A percentile compares a stretch with the other conserved stretches of the same genome.
Conservation (phyloP, 37 sponge, comb jelly and placozoan genomes). For the Aplysina aerophoba region DNA sequence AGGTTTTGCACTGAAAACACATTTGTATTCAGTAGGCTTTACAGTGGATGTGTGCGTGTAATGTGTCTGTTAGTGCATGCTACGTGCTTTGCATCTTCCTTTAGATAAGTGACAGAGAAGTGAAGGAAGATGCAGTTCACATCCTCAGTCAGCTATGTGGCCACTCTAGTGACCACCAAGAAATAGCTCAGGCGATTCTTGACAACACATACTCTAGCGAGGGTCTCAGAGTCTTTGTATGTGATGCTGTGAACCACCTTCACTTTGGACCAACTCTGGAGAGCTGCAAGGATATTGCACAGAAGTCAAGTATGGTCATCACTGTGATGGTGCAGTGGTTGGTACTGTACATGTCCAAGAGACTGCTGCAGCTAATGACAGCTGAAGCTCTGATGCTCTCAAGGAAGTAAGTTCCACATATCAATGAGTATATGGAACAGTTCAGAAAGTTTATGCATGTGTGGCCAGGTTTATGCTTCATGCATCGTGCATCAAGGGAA, state of each 20-base stretch:
- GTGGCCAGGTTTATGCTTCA: no score
- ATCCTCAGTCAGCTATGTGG: not conserved
- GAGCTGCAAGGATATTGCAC: not conserved
- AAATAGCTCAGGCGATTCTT: conserved; percentile 2
- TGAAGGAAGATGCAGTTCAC: conserved; percentile 21
- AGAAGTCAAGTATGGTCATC: conserved; percentile 22
- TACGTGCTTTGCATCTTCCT: not conserved
- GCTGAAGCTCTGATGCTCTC: conserved; percentile 53
- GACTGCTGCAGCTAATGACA: conserved; percentile 55
- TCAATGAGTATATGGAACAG: no score
- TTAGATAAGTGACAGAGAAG: not conserved
- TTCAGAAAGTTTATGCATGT: no score
- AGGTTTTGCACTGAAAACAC: no score
- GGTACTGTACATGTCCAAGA: conserved; percentile 37
- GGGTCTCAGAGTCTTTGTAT: not conserved
- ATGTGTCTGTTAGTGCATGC: no score
- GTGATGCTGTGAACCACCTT: conserved; percentile 1
- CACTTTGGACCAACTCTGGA: conserved; percentile 4
- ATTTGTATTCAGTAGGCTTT: no score
- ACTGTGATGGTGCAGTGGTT: conserved; percentile 49
- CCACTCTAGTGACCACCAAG: not conserved
- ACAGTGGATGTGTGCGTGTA: no score
- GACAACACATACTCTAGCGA: not conserved
- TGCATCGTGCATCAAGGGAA: no score
- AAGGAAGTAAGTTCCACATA: not conserved